Evolutionary conservation across 2,888 invertebrate genomes (phyloP).

Genomic region (Pedicia rivosa): DNA sequence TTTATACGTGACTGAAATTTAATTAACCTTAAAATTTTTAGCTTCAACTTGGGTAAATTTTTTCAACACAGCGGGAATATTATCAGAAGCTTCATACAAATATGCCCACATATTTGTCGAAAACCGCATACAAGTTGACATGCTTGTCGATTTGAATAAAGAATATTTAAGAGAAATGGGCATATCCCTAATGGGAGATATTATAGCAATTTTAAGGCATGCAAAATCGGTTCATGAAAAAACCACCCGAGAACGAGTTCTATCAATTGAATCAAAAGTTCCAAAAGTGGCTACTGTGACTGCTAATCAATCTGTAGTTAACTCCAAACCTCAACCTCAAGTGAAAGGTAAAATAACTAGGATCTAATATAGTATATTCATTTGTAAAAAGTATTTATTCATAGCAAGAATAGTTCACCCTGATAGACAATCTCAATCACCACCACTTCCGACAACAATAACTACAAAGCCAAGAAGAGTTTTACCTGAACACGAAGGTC

Average conservation of each 20-base stretch:
- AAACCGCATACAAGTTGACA: slow-evolving; percentile 71
- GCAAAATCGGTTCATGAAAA: slow-evolving; percentile 43
- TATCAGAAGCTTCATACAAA: slow-evolving; percentile 52
- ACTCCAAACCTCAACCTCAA: background rate
- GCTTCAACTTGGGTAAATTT: slow-evolving; percentile 58
- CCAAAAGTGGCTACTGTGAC: slow-evolving; percentile 38
- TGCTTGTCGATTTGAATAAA: slow-evolving; percentile 73
- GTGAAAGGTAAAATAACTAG: too few relatives aligned
- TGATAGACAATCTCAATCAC: too few relatives aligned
- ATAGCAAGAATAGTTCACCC: background rate
- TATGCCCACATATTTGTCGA: slow-evolving; percentile 78
- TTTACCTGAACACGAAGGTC: slow-evolving; percentile 37
- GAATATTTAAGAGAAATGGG: slow-evolving; percentile 82
- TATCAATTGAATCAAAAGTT: slow-evolving; percentile 29
- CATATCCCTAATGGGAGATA: slow-evolving; percentile 55
- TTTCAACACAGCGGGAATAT: slow-evolving; percentile 72
- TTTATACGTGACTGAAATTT: too few relatives aligned
- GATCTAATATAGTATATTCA: too few relatives aligned
- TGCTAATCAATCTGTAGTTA: too few relatives aligned
- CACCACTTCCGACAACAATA: background rate
- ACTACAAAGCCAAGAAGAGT: slow-evolving; percentile 25
- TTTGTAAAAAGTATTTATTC: too few relatives aligned
- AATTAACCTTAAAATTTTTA: too few relatives aligned
- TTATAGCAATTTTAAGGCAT: slow-evolving; percentile 51
- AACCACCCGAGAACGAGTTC: slow-evolving; percentile 38